phyloP scores from a whole-genome alignment of 1,140 invertebrate genomes.

The Saxidomus purpurata region DNA sequence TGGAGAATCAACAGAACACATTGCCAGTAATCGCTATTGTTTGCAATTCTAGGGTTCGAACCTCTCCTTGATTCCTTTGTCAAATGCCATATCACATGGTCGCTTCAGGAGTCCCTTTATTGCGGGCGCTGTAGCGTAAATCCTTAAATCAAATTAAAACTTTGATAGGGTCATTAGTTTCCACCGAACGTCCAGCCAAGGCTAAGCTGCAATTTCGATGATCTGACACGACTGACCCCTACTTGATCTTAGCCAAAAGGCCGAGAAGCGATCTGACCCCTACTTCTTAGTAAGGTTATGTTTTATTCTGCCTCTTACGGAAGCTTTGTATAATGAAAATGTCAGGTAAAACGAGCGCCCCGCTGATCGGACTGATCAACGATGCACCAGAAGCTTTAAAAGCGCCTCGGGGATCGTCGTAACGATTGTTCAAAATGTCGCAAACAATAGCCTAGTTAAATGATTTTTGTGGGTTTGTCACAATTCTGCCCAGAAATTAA shows the following conservation, averaged over 20 bases:
- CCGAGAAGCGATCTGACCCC: too few species aligned
- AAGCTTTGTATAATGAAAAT: conserved; percentile 11
- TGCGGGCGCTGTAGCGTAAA: too few species aligned
- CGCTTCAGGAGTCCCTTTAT: too few species aligned
- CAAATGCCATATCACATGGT: too few species aligned
- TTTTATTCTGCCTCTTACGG: conserved; percentile 14
- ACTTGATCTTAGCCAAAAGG: too few species aligned
- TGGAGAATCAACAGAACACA: too few species aligned
- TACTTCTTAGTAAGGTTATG: not conserved
- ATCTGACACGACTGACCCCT: conserved; percentile 21
- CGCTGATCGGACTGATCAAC: conserved; percentile 18
- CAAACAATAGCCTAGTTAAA: conserved; percentile 36
- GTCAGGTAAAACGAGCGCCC: conserved; percentile 46
- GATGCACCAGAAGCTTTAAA: conserved; percentile 4
- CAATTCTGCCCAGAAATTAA: conserved; percentile 23
- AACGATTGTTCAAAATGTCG: conserved; percentile 1
- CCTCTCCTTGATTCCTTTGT: too few species aligned
- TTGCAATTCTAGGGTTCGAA: too few species aligned
- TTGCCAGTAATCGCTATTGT: too few species aligned
- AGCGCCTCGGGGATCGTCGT: not conserved
- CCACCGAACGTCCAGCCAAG: not conserved
- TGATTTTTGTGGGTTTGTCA: conserved; percentile 50
- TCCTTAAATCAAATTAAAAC: not conserved
- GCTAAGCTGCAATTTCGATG: not conserved
- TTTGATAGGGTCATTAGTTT: not conserved